Conservation (phyloP, 2,888 invertebrate genomes). For the Macaria notata region DNA sequence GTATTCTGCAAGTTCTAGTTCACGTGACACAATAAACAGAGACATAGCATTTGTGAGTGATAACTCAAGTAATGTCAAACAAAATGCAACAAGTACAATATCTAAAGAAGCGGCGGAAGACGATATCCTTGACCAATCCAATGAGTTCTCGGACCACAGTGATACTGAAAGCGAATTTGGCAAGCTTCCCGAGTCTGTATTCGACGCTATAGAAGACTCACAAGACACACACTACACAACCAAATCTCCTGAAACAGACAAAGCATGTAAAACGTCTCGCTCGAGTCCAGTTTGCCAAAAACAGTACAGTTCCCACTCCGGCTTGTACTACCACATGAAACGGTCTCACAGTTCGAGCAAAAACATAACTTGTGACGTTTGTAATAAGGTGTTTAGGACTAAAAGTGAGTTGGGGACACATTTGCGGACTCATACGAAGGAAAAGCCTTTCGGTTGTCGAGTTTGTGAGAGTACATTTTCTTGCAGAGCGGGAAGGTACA, state of each 20-base stretch:
- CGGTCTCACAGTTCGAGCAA: conserved; percentile 56
- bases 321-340: conserved; percentile 34
- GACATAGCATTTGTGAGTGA: too few relatives aligned
- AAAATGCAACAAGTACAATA: too few relatives aligned
- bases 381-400: conserved; percentile 1
- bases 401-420: conserved; percentile 63
- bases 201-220: conserved; percentile 59
- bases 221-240: conserved; percentile 27
- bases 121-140: conserved; percentile 4
- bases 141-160: conserved; percentile 57
- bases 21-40: too few relatives aligned
- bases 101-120: neutral
- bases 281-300: conserved; percentile 1
- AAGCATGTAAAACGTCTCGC: neutral
- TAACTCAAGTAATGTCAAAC: too few relatives aligned
- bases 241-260: neutral
- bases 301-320: conserved; percentile 28
- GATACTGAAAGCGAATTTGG: conserved; percentile 51
- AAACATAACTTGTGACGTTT: conserved; percentile 48
- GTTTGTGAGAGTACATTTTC: conserved; percentile 3
- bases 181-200: conserved; percentile 56
- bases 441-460: conserved; percentile 5
- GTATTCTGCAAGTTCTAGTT: too few relatives aligned
- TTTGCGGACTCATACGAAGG: conserved; percentile 50
- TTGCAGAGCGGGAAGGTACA: conserved; percentile 10